Evolutionary conservation across 2,797 vertebrate genomes (phyloP).

Genomic region (Atherinosoma microstoma): DNA sequence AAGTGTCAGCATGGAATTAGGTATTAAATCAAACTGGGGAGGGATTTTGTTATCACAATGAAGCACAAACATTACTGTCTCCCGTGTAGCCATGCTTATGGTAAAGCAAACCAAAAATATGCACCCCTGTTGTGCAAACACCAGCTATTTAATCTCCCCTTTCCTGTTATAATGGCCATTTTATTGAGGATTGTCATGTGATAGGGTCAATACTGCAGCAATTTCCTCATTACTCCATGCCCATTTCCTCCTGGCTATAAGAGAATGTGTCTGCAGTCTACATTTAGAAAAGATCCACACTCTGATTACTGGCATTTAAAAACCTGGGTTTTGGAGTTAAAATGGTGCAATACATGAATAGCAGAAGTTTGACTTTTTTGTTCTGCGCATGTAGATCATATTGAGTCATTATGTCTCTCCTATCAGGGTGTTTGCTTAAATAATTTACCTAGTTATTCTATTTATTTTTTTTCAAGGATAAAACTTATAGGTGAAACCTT

Average conservation of each 20-base stretch:
- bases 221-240: constrained; percentile 52
- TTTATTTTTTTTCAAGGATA: too few relatives aligned
- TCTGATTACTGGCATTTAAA: constrained; percentile 45
- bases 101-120: constrained; percentile 24
- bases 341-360: constrained; percentile 19
- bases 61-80: constrained; percentile 31
- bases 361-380: constrained; percentile 8
- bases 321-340: constrained; percentile 43
- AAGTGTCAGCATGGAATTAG: constrained; percentile 62
- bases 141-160: constrained; percentile 15
- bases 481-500: too few relatives aligned
- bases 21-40: constrained; percentile 58
- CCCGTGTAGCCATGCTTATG: constrained; percentile 23
- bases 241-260: constrained; percentile 54
- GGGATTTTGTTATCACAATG: constrained; percentile 43
- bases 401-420: too few relatives aligned
- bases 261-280: constrained; percentile 57
- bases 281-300: constrained; percentile 39
- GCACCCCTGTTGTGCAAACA: constrained; percentile 23
- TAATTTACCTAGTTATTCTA: too few relatives aligned
- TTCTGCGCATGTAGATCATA: too few relatives aligned
- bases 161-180: constrained; percentile 19
- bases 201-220: constrained; percentile 51
- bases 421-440: not conserved
- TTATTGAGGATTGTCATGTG: constrained; percentile 38